Conservation (phyloP, 2,797 vertebrate genomes). For the Centropyge bicolor region DNA sequence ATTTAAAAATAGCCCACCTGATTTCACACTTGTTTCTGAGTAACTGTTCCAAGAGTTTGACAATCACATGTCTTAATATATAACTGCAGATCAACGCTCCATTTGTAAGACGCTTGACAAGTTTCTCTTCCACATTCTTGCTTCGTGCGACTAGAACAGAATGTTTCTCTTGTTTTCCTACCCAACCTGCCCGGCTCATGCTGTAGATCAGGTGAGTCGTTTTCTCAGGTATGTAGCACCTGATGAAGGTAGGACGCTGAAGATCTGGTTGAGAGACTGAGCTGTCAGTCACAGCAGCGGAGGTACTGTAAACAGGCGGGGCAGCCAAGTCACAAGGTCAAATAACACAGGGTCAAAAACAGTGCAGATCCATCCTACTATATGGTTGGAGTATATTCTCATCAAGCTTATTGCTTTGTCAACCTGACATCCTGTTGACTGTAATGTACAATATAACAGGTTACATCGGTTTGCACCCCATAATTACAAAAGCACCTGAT, state of each 20-base stretch:
- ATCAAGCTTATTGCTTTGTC: background rate
- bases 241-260: background rate
- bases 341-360: conserved; percentile 6
- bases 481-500: background rate
- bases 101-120: background rate
- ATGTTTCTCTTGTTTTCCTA: conserved; percentile 19
- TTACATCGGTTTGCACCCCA: background rate
- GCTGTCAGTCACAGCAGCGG: background rate
- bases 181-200: background rate
- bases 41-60: background rate
- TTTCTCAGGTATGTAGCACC: conserved; percentile 46
- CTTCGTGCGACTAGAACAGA: conserved; percentile 18
- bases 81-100: background rate
- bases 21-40: background rate
- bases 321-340: conserved; percentile 25
- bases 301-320: background rate
- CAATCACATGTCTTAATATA: background rate
- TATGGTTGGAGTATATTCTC: too few species aligned
- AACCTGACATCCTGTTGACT: background rate
- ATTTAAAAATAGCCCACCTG: background rate
- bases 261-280: background rate
- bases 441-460: background rate
- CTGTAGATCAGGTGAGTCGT: background rate
- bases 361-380: too few species aligned
- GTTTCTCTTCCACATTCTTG: conserved; percentile 41